These are phyloP conservation scores for Diadumene lineata DNA, from an alignment of 92 coral and sea anemone genomes.

Conservation along the genomic window DNA sequence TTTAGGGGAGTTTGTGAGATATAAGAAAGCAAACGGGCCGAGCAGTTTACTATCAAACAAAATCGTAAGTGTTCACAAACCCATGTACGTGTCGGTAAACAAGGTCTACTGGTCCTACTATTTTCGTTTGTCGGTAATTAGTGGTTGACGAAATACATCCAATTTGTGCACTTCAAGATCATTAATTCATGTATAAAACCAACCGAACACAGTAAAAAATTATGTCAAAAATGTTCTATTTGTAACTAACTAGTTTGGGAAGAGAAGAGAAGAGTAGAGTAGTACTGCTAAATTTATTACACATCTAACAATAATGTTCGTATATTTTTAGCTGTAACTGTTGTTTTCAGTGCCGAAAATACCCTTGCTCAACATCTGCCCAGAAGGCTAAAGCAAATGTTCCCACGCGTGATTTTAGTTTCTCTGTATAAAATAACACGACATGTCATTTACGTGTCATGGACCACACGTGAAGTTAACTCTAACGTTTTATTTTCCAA, in stretches of 20 bases:
- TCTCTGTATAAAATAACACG: neutral
- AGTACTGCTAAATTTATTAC: too few species aligned
- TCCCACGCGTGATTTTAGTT: neutral
- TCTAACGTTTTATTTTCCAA: neutral
- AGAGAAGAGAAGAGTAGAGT: too few species aligned
- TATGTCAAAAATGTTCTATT: neutral
- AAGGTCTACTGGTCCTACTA: neutral
- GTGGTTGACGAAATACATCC: neutral
- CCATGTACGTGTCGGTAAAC: neutral
- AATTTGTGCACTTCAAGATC: neutral
- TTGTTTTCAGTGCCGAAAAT: neutral
- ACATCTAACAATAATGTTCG: neutral
- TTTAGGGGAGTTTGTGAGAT: neutral
- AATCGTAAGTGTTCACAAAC: neutral
- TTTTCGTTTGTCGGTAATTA: neutral
- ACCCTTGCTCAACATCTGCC: neutral
- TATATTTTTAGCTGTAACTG: neutral
- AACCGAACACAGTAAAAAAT: neutral
- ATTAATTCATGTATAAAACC: slow-evolving; percentile 6
- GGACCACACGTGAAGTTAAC: neutral
- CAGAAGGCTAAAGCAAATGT: neutral
- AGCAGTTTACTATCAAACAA: neutral
- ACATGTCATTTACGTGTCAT: neutral
- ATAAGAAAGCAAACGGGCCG: neutral
- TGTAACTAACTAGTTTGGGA: too few species aligned